phyloP scores from a whole-genome alignment of 2,113 vertebrate species.

The Stercorarius parasiticus region DNA sequence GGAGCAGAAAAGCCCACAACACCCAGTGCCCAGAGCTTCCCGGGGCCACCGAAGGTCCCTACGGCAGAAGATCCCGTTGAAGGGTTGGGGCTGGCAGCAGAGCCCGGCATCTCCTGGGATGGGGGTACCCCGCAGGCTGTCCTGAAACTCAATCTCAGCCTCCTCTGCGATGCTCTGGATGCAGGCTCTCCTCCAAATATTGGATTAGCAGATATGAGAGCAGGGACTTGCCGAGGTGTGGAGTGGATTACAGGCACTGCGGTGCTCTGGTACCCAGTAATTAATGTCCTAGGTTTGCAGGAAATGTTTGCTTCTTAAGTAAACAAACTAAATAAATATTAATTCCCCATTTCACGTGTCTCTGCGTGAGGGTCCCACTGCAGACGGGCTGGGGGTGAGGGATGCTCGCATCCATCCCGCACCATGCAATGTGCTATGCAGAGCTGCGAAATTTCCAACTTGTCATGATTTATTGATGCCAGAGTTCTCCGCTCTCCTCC shows the following conservation, averaged over 20 bases:
- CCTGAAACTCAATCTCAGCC: background rate
- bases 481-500: background rate
- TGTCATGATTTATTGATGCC: slow-evolving; percentile 4
- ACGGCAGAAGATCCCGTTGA: rapidly evolving
- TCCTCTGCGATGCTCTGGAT: background rate
- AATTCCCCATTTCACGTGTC: background rate
- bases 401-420: background rate
- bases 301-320: background rate
- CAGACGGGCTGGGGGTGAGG: background rate
- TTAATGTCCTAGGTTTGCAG: background rate
- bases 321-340: background rate
- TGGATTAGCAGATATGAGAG: background rate
- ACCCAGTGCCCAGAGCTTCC: background rate
- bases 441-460: slow-evolving; percentile 20
- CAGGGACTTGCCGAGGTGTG: background rate
- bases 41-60: rapidly evolving
- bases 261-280: background rate
- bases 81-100: background rate
- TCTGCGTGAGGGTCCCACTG: rapidly evolving
- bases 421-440: background rate
- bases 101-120: background rate
- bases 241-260: slow-evolving; percentile 23
- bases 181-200: background rate
- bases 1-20: background rate
- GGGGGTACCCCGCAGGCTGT: background rate